Evolutionary conservation across 1,140 invertebrate species (phyloP).

Genomic region (Lasioglossum baleicum): DNA sequence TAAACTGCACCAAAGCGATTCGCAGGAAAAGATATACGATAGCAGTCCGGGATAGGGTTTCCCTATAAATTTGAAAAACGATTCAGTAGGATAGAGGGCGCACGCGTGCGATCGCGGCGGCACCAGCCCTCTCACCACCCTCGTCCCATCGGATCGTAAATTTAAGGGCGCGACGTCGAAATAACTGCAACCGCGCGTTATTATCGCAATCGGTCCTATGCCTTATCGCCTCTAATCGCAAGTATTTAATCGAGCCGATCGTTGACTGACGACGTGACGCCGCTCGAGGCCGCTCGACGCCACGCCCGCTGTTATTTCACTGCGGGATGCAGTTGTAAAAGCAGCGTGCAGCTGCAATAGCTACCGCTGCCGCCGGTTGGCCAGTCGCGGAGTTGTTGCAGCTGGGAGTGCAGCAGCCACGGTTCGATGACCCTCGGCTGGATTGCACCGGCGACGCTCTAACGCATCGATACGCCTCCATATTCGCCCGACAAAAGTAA

Average conservation of each 20-base stretch:
- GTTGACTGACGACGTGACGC: conserved; percentile 10
- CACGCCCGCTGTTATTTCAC: conserved; percentile 50
- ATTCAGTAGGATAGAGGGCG: too few relatives aligned
- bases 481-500: conserved; percentile 50
- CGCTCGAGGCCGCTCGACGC: conserved; percentile 24
- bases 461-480: conserved; percentile 45
- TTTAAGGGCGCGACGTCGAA: conserved; percentile 14
- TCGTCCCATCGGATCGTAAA: not conserved
- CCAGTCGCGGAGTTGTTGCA: conserved; percentile 40
- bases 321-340: conserved; percentile 41
- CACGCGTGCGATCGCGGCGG: not conserved
- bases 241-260: conserved; percentile 40
- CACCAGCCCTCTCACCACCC: not conserved
- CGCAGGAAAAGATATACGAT: too few relatives aligned
- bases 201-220: conserved; percentile 24
- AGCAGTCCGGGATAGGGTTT: too few relatives aligned
- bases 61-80: too few relatives aligned
- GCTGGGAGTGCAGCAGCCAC: conserved; percentile 31
- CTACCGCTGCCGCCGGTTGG: conserved; percentile 21
- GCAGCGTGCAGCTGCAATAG: conserved; percentile 45
- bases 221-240: conserved; percentile 38
- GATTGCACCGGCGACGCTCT: conserved; percentile 46
- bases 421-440: conserved; percentile 49
- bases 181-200: conserved; percentile 13
- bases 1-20: too few relatives aligned